Percentiles rank a stretch among this genome's conserved stretches.
These are phyloP conservation scores for Cryptotis parvus DNA, from an alignment of 2,113 vertebrate genomes.

Conservation along the genomic window DNA sequence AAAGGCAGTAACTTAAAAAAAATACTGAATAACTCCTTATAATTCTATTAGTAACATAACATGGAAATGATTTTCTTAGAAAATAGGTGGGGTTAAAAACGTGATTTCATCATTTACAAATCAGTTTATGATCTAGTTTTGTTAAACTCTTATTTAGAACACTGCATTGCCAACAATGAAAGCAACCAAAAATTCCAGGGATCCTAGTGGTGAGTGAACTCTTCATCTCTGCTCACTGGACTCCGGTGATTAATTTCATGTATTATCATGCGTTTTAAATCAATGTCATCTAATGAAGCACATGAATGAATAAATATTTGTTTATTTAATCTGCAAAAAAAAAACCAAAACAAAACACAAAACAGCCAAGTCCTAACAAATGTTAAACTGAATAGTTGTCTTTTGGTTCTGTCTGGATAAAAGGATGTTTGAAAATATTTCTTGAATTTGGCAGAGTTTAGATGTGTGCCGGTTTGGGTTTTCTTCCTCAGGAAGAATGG, in stretches of 20 bases:
- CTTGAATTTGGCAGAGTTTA: background rate
- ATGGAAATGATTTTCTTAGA: background rate
- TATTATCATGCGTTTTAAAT: background rate
- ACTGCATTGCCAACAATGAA: background rate
- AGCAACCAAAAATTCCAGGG: background rate
- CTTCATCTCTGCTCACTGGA: background rate
- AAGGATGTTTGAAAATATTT: background rate
- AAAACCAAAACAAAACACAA: too few species aligned
- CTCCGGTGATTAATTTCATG: background rate
- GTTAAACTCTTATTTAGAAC: background rate
- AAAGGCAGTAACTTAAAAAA: background rate
- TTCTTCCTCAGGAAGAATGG: background rate
- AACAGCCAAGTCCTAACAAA: background rate
- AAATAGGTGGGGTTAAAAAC: background rate
- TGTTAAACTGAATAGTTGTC: background rate
- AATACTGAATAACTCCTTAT: background rate
- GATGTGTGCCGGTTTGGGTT: background rate
- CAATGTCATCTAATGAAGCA: background rate
- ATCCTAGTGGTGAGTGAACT: background rate
- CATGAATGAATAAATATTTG: background rate
- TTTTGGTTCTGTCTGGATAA: background rate
- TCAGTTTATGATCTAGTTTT: background rate
- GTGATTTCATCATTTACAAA: background rate
- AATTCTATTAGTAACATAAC: background rate
- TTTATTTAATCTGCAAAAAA: constrained; percentile 10